A percentile compares a stretch with the other conserved stretches of the same genome.
phyloP scores from a whole-genome alignment of 2,113 vertebrate genomes.

The Zosterops borbonicus region DNA sequence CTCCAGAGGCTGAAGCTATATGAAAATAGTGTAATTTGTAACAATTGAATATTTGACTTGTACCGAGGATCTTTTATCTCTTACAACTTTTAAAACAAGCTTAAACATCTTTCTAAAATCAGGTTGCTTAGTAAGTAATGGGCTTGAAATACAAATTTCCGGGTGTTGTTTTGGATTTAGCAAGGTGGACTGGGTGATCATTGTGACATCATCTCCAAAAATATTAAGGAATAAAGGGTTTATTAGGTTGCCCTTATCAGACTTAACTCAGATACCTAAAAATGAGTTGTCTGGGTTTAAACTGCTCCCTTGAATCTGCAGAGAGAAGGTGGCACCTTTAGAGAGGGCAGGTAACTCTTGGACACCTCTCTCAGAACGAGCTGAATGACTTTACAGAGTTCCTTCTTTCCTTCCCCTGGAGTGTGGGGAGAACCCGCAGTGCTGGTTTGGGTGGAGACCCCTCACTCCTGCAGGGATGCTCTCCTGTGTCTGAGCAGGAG shows the following conservation, averaged over 20 bases:
- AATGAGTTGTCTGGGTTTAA: not conserved
- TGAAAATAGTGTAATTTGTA: not conserved
- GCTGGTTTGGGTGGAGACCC: not conserved
- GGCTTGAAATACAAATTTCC: not conserved
- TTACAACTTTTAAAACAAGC: not conserved
- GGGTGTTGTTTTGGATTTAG: not conserved
- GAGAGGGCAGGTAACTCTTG: not conserved
- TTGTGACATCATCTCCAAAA: not conserved
- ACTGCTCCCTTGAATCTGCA: not conserved
- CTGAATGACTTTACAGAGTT: not conserved
- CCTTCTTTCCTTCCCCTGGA: not conserved
- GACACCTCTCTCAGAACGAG: not conserved
- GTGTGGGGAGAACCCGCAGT: not conserved
- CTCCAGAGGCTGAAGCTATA: not conserved
- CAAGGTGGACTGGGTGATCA: not conserved
- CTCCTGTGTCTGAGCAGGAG: rapidly evolving
- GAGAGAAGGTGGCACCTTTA: not conserved
- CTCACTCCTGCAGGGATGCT: not conserved
- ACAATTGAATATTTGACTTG: not conserved
- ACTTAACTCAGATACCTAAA: not conserved
- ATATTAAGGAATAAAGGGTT: not conserved
- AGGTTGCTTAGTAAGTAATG: not conserved
- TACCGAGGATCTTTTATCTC: not conserved
- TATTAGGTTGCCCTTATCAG: not conserved
- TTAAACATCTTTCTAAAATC: not conserved